Conservation (phyloP, 2,888 invertebrate genomes). For the Synergus umbraculus region DNA sequence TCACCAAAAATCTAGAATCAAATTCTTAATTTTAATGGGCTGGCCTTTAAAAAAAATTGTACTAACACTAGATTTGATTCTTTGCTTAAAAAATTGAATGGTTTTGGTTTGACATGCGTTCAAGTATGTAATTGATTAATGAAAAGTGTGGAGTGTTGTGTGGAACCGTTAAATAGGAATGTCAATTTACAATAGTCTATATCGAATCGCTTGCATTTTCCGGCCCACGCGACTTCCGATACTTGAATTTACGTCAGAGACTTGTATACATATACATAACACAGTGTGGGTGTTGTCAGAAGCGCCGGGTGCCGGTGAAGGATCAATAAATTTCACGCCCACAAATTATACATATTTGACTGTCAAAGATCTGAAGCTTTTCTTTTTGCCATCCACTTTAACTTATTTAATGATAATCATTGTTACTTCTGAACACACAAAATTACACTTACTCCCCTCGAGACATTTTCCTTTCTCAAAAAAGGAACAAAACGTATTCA, state of each 20-base stretch:
- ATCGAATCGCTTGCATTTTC: not conserved
- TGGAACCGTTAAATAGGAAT: not conserved
- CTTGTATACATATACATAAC: not conserved
- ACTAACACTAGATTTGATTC: too few relatives aligned
- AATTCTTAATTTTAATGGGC: too few relatives aligned
- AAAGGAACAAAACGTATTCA: not conserved
- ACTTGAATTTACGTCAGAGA: not conserved
- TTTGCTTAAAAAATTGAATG: not conserved
- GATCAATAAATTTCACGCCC: slow-evolving; percentile 37
- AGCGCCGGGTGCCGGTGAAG: not conserved
- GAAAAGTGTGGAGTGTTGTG: not conserved
- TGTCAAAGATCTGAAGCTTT: not conserved
- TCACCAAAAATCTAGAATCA: too few relatives aligned
- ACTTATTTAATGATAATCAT: not conserved
- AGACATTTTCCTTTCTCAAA: not conserved
- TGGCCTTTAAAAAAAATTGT: too few relatives aligned
- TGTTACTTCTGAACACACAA: not conserved
- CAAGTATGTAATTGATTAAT: not conserved
- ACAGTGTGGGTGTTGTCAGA: not conserved
- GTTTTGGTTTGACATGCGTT: not conserved
- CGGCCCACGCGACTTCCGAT: not conserved
- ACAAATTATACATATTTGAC: slow-evolving; percentile 4
- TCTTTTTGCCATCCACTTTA: not conserved
- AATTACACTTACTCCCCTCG: not conserved
- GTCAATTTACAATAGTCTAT: not conserved